Base-by-base conservation (phyloP, 2,113 vertebrate genomes). In the Coptodon bakossiorum region DNA sequence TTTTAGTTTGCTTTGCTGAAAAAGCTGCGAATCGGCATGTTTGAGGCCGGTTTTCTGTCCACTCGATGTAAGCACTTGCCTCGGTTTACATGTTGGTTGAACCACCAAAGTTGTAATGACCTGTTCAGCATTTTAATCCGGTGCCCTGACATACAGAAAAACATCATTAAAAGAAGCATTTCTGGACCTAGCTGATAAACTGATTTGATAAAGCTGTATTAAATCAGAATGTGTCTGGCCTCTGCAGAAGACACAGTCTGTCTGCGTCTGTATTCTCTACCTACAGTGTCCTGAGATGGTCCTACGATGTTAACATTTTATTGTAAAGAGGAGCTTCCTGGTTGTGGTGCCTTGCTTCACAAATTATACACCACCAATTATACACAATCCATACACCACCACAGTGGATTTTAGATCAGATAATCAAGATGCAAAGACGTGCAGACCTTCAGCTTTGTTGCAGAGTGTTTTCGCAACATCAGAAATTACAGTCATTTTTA, bases 141-240 rank as follows among this genome's bases (percentile, higher is more conserved):
- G 68, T 50, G 38, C 38, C 66, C 22, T 45, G 27, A 50, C 27
- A 31, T 31, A 50, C 43, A 78, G 68, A 27, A 76, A 76, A 78
- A 31, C 43, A 76, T 1, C 13, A 10, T 29, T 31, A 3, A 50
- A 50, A 50, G 71, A 19, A 12, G 14, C 9, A 27, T 1, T 0
- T 27, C 14, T 76, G 71, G 24, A 76, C 10, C 0, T 48, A 19
- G 6, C 43, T 29, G 71, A 76, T 48, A 7, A 27, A 48, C 27
- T 50, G 14, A 76, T 45, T 43, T 45, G 22, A 73, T 73, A 73
- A 73, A 6, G 6, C 8, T 17, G 13, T 45, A 73, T 3, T 73
- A 2, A 73, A 73, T 73, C 8, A 45, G 68, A 43, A 73, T 10
- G 3, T 73, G 1, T n/a, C 2, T 71, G 68, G 7, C 22, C n/a